Evolutionary conservation across 2,113 vertebrate species (phyloP).

Genomic region (Zosterops lateralis): DNA sequence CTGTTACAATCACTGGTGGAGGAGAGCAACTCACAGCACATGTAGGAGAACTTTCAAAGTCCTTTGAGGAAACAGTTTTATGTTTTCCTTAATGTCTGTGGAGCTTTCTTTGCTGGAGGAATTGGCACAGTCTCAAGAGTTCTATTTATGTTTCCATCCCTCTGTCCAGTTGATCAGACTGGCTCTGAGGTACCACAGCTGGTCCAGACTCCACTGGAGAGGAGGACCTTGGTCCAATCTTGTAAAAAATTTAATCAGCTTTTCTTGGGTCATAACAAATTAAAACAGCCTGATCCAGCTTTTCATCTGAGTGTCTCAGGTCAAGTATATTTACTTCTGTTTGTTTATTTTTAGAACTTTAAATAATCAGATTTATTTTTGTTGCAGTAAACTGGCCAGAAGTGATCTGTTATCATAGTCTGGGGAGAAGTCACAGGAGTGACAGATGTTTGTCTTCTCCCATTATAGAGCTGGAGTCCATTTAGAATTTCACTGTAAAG

Average conservation of each 20-base stretch:
- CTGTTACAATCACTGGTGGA: not conserved
- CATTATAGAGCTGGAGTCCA: constrained; percentile 15
- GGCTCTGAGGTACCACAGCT: not conserved
- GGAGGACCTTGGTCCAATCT: not conserved
- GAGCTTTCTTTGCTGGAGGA: not conserved
- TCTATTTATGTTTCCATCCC: not conserved
- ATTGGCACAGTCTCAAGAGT: not conserved
- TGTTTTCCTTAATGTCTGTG: not conserved
- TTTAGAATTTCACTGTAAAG: constrained; percentile 18
- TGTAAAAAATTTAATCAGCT: constrained; percentile 55
- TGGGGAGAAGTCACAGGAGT: constrained; percentile 14
- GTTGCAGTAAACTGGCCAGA: constrained; percentile 56
- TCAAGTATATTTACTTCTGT: constrained; percentile 68
- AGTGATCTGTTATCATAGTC: constrained; percentile 45
- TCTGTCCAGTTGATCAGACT: not conserved
- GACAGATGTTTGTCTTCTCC: constrained; percentile 57
- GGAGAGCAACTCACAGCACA: accelerated
- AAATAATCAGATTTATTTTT: constrained; percentile 65
- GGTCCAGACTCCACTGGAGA: not conserved
- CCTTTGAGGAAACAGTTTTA: not conserved
- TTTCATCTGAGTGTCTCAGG: constrained; percentile 44
- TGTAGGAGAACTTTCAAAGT: not conserved
- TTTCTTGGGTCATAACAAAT: constrained; percentile 39
- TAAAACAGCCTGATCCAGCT: constrained; percentile 25
- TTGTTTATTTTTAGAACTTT: constrained; percentile 54